Evolutionary conservation across 1,140 invertebrate species (phyloP), one percentile per base, ranked within the genome.

Genomic region (Andricus grossulariae): DNA sequence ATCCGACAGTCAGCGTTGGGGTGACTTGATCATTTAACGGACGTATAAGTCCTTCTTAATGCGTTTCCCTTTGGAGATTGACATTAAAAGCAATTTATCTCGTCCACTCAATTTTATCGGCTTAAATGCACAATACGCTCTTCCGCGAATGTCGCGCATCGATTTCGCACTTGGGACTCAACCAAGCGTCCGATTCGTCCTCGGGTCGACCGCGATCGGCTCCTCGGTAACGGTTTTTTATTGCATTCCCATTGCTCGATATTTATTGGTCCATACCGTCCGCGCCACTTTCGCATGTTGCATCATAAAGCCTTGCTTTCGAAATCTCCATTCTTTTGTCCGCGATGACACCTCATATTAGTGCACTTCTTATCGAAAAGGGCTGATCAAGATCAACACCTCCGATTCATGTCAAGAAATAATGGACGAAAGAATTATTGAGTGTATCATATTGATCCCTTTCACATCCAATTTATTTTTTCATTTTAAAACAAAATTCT

Each of bases 1-100:
- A 57, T 32, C 55, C 55, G 55, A 57, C 55, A 57, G 55, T 21
- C 25, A 12, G 18, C 25, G 18, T 0, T 57, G 11, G 13, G 55
- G 21, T 57, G 6, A 57, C 11, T 57, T 13, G 55, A 57, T 57
- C 19, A 57, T 32, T 11, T 25, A 57, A 57, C 21, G 55, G 55
- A 25, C 25, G 19, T 45, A 45, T 45, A 57, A 21, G 12, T 19
- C 16, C 21, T 21, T 66, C 57, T 66, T 66, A 66, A 66, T 25
- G 32, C 25, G 32, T 66, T 66, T 66, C 57, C 57, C 57, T 66
- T 32, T 66, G 6, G 25, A 66, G 57, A 66, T 66, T 66, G 57
- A 66, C 57, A 66, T 66, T 66, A 66, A 66, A 66, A 66, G 57
- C 25, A 66, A 66, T 66, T 66, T 66, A 66, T 66, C 57, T 66